phyloP scores from a whole-genome alignment of 2,797 vertebrate species.

The Alosa sapidissima region DNA sequence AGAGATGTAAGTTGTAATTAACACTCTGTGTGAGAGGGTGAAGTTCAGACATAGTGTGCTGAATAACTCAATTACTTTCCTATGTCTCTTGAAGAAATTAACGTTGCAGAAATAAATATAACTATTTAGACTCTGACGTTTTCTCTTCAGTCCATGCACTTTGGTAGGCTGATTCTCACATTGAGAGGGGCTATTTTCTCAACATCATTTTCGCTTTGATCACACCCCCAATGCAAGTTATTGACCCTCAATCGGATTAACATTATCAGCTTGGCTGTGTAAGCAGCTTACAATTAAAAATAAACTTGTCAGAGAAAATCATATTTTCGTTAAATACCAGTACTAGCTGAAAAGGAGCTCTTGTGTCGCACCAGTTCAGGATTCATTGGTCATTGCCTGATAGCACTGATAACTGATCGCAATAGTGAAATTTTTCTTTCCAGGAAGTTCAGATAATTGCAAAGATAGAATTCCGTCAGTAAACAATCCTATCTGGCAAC shows the following conservation, averaged over 20 bases:
- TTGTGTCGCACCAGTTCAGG: background rate
- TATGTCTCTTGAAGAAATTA: no score
- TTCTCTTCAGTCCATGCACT: background rate
- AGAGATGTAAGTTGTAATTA: background rate
- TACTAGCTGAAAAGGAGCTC: background rate
- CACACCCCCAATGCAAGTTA: background rate
- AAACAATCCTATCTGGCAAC: background rate
- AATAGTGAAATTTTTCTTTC: background rate
- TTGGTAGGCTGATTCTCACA: background rate
- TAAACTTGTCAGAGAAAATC: background rate
- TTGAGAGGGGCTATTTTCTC: background rate
- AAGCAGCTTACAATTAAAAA: background rate
- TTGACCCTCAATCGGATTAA: background rate
- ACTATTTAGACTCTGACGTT: background rate
- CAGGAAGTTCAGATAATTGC: background rate
- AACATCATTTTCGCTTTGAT: background rate
- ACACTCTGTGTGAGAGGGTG: no score
- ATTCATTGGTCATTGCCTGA: background rate
- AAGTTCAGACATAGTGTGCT: no score
- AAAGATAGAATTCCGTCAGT: background rate
- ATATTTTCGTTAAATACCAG: background rate
- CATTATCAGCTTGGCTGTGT: background rate
- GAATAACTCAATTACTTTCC: no score
- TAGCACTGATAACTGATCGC: background rate
- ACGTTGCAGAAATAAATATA: background rate